A percentile compares a stretch with the other conserved stretches of the same genome.
Conservation (phyloP, 2,888 invertebrate genomes). For the Perdita meconis region DNA sequence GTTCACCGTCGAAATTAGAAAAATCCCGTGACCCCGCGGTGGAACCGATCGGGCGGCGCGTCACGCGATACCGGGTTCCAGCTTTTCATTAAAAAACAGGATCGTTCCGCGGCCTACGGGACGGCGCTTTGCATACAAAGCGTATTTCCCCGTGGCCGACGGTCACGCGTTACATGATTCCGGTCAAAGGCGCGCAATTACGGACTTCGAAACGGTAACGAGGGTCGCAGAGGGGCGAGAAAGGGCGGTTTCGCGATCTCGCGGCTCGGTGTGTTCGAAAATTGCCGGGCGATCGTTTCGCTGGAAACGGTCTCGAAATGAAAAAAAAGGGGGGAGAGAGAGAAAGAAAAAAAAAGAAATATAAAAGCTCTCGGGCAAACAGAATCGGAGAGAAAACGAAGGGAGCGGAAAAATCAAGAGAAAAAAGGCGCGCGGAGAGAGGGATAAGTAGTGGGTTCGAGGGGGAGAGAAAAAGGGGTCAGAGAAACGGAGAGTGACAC, state of each 20-base stretch:
- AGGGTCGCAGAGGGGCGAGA: background rate
- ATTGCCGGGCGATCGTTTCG: constrained; percentile 21
- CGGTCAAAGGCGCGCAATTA: constrained; percentile 64
- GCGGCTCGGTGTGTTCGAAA: constrained; percentile 12
- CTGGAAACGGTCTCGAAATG: background rate
- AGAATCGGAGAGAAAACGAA: constrained; percentile 9
- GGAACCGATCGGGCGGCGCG: constrained; percentile 1
- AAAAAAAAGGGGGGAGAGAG: too few relatives aligned
- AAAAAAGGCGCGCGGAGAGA: background rate
- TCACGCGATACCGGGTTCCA: background rate
- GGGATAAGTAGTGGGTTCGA: background rate
- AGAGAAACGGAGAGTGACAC: background rate
- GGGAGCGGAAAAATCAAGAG: constrained; percentile 6
- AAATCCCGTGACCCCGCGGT: background rate
- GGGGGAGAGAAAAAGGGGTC: background rate
- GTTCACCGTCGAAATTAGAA: constrained; percentile 36
- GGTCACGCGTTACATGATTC: constrained; percentile 51
- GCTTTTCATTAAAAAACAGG: constrained; percentile 20
- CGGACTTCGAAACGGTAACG: constrained; percentile 39
- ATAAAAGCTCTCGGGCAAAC: background rate
- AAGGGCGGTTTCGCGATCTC: constrained; percentile 26
- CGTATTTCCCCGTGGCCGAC: constrained; percentile 51
- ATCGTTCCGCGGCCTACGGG: constrained; percentile 20
- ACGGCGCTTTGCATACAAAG: constrained; percentile 50
- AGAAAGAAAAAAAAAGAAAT: constrained; percentile 12